phyloP scores from a whole-genome alignment of 2,888 invertebrate species.

The Pedicia rivosa region DNA sequence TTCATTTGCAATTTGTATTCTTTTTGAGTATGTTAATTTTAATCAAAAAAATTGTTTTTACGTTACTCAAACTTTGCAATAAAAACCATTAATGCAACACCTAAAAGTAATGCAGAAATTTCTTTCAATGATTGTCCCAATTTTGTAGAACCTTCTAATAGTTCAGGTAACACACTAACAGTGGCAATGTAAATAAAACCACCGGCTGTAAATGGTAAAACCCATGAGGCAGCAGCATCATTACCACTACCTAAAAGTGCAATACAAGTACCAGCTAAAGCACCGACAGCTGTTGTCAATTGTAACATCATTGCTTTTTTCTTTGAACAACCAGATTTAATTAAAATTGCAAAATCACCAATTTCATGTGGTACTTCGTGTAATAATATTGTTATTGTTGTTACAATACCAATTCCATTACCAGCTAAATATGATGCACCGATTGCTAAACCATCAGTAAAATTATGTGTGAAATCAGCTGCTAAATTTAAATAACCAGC shows the following conservation, averaged over 20 bases:
- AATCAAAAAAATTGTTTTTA: too few species aligned
- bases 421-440: constrained; percentile 95
- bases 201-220: constrained; percentile 94
- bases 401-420: constrained; percentile 68
- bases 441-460: constrained; percentile 97
- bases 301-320: constrained; percentile 92
- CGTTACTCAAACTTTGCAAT: constrained; percentile 64
- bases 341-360: constrained; percentile 96
- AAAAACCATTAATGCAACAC: constrained; percentile 90
- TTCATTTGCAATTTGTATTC: too few species aligned
- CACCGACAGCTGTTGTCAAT: constrained; percentile 86
- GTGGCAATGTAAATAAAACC: constrained; percentile 99
- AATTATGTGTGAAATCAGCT: constrained; percentile 97
- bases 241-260: constrained; percentile 67
- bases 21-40: too few species aligned
- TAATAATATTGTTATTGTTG: constrained; percentile 87
- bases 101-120: constrained; percentile 71
- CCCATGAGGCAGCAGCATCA: constrained; percentile 64
- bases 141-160: constrained; percentile 76
- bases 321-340: constrained; percentile 90
- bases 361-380: constrained; percentile 99
- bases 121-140: constrained; percentile 83
- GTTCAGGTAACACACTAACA: constrained; percentile 95
- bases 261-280: constrained; percentile 79
- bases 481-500: constrained; percentile 89